phyloP scores from a whole-genome alignment of 2,888 invertebrate species.

The Calephelis perditalis region DNA sequence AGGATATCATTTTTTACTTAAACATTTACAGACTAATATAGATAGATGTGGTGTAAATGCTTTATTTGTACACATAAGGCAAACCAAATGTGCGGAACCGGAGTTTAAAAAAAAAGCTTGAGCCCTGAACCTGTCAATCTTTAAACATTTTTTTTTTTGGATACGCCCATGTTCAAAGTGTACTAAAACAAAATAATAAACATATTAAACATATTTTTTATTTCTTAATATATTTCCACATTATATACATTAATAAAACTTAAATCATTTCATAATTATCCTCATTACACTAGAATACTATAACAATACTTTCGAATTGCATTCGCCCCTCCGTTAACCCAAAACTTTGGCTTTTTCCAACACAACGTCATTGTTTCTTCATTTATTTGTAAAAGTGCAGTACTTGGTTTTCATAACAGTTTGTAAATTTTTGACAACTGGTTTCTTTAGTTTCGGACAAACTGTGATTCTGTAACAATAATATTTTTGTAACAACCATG shows the following conservation, averaged over 20 bases:
- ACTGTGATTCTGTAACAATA: constrained; percentile 80
- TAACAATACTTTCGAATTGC: constrained; percentile 45
- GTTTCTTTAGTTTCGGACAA: constrained; percentile 81
- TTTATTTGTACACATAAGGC: too few relatives aligned
- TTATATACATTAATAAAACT: neutral
- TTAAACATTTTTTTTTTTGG: too few relatives aligned
- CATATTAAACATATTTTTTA: neutral
- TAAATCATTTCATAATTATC: neutral
- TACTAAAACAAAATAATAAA: too few relatives aligned
- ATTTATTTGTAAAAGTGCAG: constrained; percentile 47
- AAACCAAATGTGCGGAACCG: too few relatives aligned
- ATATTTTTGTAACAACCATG: too few relatives aligned
- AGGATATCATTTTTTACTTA: too few relatives aligned
- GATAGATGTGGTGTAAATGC: too few relatives aligned
- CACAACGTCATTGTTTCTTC: constrained; percentile 14
- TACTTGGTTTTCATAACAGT: constrained; percentile 66
- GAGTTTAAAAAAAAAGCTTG: too few relatives aligned
- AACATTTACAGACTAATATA: too few relatives aligned
- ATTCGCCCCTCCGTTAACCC: neutral
- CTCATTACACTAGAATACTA: constrained; percentile 42
- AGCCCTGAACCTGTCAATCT: too few relatives aligned
- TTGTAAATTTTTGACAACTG: constrained; percentile 82
- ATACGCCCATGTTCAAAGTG: too few relatives aligned
- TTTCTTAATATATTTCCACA: neutral
- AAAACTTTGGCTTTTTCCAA: neutral